A percentile compares a stretch with the other conserved stretches of the same genome.
Conservation (phyloP, 1,140 invertebrate species). For the Brachionus sp. region DNA sequence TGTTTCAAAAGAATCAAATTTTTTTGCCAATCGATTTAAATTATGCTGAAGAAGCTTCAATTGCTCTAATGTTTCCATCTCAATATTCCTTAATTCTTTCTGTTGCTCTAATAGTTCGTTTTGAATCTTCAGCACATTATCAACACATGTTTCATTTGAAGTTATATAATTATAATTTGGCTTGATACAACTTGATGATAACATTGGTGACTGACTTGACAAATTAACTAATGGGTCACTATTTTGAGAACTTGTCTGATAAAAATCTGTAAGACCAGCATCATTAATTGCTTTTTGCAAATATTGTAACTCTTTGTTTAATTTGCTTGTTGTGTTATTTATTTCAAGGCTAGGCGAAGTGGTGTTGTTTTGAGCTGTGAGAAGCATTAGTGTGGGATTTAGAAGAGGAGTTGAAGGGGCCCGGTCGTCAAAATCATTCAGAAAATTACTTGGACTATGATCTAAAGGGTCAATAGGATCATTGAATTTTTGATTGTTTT, state of each 20-base stretch:
- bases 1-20: conserved; percentile 21
- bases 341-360: neutral
- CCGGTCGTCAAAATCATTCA: conserved; percentile 20
- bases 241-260: neutral
- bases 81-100: conserved; percentile 20
- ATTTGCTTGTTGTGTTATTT: neutral
- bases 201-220: neutral
- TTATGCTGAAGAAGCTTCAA: conserved; percentile 1
- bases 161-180: neutral
- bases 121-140: conserved; percentile 13
- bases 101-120: conserved; percentile 41
- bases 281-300: conserved; percentile 31
- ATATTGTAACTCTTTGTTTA: conserved; percentile 27
- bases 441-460: neutral
- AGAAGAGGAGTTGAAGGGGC: neutral
- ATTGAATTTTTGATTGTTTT: neutral
- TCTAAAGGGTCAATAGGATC: neutral
- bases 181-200: neutral
- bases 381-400: neutral
- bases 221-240: neutral
- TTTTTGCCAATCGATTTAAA: neutral
- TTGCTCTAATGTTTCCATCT: conserved; percentile 30
- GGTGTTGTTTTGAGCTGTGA: neutral
- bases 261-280: conserved; percentile 32
- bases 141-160: neutral